Conservation (phyloP, 2,888 invertebrate species). For the Lasioglossum figueresi region DNA sequence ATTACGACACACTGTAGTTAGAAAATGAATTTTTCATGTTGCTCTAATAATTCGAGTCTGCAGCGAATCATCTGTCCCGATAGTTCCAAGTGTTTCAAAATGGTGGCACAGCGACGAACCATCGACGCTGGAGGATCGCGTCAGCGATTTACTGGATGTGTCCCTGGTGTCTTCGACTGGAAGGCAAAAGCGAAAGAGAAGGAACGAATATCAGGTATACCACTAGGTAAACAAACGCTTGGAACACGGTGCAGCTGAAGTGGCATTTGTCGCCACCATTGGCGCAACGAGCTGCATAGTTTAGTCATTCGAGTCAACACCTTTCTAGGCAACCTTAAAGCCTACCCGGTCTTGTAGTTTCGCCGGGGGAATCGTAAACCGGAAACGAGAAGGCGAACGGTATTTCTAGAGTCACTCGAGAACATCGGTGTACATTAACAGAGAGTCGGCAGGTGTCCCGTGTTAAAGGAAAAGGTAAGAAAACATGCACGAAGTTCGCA, state of each 20-base stretch:
- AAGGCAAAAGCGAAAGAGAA: not conserved
- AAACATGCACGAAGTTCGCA: not conserved
- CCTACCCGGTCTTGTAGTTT: not conserved
- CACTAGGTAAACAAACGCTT: not conserved
- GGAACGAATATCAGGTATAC: not conserved
- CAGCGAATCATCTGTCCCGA: not conserved
- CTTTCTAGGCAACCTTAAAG: slow-evolving; percentile 1
- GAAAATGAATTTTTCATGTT: not conserved
- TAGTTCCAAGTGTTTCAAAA: not conserved
- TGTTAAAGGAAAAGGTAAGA: not conserved
- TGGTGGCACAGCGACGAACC: not conserved
- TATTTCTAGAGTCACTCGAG: slow-evolving; percentile 14
- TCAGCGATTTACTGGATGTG: slow-evolving; percentile 26
- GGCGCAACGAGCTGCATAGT: slow-evolving; percentile 16
- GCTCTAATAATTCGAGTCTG: not conserved
- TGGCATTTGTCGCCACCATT: slow-evolving; percentile 14
- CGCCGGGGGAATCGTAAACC: not conserved
- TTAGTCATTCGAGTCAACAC: slow-evolving; percentile 33
- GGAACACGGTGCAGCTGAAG: not conserved
- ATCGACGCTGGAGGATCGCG: not conserved
- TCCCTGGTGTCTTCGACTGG: not conserved
- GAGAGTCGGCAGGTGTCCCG: slow-evolving; percentile 19
- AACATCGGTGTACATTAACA: slow-evolving; percentile 23
- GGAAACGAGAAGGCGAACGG: not conserved
- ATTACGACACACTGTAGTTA: not conserved